Percentiles rank a stretch among this genome's conserved stretches.
These are phyloP conservation scores for Pogonomyrmex californicus DNA, from an alignment of 1,140 invertebrate genomes.

Conservation along the genomic window DNA sequence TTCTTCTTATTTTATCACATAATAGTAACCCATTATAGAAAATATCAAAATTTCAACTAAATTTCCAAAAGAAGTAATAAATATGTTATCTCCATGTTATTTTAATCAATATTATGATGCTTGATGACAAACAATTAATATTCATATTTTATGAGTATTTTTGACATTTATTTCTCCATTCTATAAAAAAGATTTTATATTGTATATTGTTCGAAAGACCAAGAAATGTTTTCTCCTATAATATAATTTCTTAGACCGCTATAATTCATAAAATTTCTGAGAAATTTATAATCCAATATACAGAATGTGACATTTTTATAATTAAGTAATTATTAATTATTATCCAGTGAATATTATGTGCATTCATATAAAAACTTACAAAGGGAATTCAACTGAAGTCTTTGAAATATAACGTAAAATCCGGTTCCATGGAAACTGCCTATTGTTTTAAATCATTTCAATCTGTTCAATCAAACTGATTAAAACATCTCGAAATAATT, in stretches of 20 bases:
- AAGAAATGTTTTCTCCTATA: not conserved
- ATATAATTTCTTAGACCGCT: not conserved
- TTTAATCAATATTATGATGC: not conserved
- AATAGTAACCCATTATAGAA: constrained; percentile 1
- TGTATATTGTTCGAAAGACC: not conserved
- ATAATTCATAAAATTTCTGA: not conserved
- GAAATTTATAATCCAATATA: not conserved
- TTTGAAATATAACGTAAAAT: constrained; percentile 20
- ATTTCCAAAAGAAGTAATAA: not conserved
- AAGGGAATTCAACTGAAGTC: not conserved
- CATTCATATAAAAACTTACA: not conserved
- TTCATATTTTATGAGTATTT: not conserved
- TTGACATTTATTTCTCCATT: not conserved
- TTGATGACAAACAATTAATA: not conserved
- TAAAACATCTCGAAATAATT: constrained; percentile 41
- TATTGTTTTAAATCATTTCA: constrained; percentile 33
- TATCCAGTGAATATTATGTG: not conserved
- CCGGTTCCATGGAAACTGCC: not conserved
- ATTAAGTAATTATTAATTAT: constrained; percentile 18
- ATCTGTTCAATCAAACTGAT: constrained; percentile 21
- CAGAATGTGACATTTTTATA: not conserved
- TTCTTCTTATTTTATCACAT: not conserved
- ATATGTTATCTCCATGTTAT: not conserved
- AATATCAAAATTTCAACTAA: not conserved
- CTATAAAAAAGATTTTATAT: not conserved